phyloP scores from a whole-genome alignment of 2,888 invertebrate genomes.

The Trissolcus japonicus region DNA sequence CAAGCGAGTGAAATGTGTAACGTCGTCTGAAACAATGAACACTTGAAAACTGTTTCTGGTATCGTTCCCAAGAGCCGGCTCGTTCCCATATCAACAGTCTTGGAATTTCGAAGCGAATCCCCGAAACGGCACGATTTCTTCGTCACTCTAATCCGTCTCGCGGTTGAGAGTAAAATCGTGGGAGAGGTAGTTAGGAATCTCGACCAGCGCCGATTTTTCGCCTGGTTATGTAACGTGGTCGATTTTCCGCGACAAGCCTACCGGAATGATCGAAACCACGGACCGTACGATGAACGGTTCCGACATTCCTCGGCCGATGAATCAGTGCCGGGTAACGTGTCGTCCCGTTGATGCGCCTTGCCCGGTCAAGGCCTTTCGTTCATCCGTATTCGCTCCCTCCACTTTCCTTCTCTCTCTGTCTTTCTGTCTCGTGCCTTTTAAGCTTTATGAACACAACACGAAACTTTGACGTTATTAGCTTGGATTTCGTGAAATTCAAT shows the following conservation, averaged over 20 bases:
- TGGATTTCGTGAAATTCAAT: slow-evolving; percentile 25
- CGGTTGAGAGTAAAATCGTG: slow-evolving; percentile 40
- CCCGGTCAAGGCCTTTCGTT: slow-evolving; percentile 58
- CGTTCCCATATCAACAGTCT: slow-evolving; percentile 37
- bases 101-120: slow-evolving; percentile 37
- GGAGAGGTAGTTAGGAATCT: slow-evolving; percentile 30
- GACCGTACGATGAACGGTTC: slow-evolving; percentile 59
- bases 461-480: slow-evolving; percentile 21
- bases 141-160: slow-evolving; percentile 20
- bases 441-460: slow-evolving; percentile 20
- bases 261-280: slow-evolving; percentile 57
- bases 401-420: slow-evolving; percentile 6
- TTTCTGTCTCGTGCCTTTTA: slow-evolving; percentile 14
- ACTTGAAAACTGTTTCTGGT: slow-evolving; percentile 4
- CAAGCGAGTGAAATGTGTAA: slow-evolving; percentile 11
- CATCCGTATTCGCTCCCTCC: slow-evolving; percentile 32
- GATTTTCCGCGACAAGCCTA: slow-evolving; percentile 52
- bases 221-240: slow-evolving; percentile 49
- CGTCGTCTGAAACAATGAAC: slow-evolving; percentile 25
- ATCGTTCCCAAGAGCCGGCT: slow-evolving; percentile 24
- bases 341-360: slow-evolving; percentile 54
- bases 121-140: slow-evolving; percentile 38
- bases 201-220: slow-evolving; percentile 25
- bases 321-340: slow-evolving; percentile 51
- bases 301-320: slow-evolving; percentile 56